Base-by-base conservation (phyloP, 35 echinoderm and acorn worm species). In the Ptychodera flava region DNA sequence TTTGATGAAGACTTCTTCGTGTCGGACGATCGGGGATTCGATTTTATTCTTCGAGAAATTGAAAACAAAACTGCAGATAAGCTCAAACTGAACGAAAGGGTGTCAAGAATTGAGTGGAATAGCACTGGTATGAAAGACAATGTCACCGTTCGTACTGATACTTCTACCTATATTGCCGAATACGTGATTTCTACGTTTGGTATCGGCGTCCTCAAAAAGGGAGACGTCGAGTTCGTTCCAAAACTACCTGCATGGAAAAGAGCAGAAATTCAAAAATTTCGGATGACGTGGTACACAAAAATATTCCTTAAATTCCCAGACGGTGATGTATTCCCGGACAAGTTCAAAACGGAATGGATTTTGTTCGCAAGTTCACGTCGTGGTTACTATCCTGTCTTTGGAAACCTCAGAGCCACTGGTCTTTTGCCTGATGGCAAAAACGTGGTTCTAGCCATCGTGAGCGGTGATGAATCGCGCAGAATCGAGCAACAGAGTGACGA, bases 351-450 rank as follows among this genome's bases (percentile, higher is more conserved):
- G 10, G 89, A 91, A 76, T 91, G 79, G 77, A 52, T 91, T 91
- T 30, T 91, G 0, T 29, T 86, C 38, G 89, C 84, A 16, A 85
- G 76, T 31, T 78, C 38, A 29, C 79, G 84, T 76, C 30, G 33
- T 1, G 89, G 89, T 16, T 91, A 91, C 84, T 91, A 34, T 37
- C 89, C 89, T 0, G 30, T 86, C 0, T 90, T 90, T 64, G n/a
- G 75, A 77, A 77, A 77, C 75, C n/a, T 77, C n/a, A 80, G 12
- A 15, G 34, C 30, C 10, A 2, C 37, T 30, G 82, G 33, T 15
- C 35, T 83, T 34, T 81, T 34, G 33, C 80, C 80, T 0, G 82
- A 1, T 37, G 82, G 35, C 30, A 83, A 34, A 83, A 83, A 83
- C 10, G 28, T 36, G 29, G 16, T 83, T 36, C 82, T 83, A 36